These are phyloP conservation scores for Acanthiza pusilla DNA, from an alignment of 2,797 vertebrate genomes.

Conservation along the genomic window DNA sequence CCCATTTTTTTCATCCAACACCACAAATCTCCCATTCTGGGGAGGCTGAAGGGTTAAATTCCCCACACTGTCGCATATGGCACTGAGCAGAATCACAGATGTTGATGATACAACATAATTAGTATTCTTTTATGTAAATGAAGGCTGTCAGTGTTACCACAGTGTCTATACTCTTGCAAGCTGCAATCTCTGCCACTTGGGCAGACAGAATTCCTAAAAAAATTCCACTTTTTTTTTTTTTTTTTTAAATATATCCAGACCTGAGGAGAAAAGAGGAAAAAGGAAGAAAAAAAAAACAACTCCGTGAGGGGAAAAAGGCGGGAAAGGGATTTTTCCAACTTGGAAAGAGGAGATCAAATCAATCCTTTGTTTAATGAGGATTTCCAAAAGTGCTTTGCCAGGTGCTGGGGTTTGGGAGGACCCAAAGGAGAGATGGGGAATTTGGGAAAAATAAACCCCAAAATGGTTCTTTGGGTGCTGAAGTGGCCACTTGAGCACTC, in stretches of 20 bases:
- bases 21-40: not conserved
- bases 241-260: not conserved
- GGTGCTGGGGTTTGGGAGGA: not conserved
- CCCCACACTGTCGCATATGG: slow-evolving; percentile 71
- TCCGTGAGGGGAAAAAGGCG: not conserved
- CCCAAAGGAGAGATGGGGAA: not conserved
- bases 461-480: not conserved
- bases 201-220: not conserved
- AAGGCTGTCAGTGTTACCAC: slow-evolving; percentile 75
- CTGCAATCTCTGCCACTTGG: slow-evolving; percentile 64
- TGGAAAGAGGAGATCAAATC: not conserved
- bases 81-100: slow-evolving; percentile 78
- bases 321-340: not conserved
- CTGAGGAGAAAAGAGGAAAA: not conserved
- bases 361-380: slow-evolving; percentile 15
- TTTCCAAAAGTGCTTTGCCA: not conserved
- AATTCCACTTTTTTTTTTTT: slow-evolving; percentile 1
- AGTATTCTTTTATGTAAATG: slow-evolving; percentile 80
- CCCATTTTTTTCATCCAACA: not conserved
- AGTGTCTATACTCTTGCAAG: slow-evolving; percentile 63
- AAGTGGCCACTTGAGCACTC: slow-evolving; percentile 13
- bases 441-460: not conserved
- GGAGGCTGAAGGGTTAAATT: slow-evolving; percentile 72
- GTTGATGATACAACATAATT: slow-evolving; percentile 78
- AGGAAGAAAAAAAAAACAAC: not conserved